Base-by-base conservation (phyloP, 2,113 vertebrate species). In the Gnathochromis pfefferi region DNA sequence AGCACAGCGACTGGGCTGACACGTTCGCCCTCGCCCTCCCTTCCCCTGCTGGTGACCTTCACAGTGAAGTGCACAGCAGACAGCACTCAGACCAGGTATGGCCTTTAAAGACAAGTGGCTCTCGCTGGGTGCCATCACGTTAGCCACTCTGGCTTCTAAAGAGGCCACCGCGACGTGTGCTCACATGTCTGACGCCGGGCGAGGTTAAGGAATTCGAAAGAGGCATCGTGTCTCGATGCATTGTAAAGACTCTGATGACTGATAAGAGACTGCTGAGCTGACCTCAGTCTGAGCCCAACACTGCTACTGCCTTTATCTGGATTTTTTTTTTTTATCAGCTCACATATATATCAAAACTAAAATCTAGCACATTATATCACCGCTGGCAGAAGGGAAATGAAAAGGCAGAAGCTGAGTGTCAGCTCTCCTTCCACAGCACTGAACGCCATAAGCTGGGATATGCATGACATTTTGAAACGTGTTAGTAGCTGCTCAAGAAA, bases 101-200 rank as follows among this genome's bases (percentile, higher is more conserved):
- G 94, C 91, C 91, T 95, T 96, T 94, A 88, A 90, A 93, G 91
- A 93, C 91, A 94, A 94, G 91, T 87, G 90, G 85, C 85, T 90
- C 93, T 91, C 23, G 33, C 89, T 40, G 90, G 78, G 93, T 51
- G 45, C 60, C 81, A 33, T 80, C 47, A 83, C 85, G 78, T 87
- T 55, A 85, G 92, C 82, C 86, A 80, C 90, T 89, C 85, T 87
- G 79, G 78, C 83, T 84, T 81, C 63, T 51, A 21, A 65, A 75
- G 78, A 92, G 70, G 85, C 14, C 33, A 87, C 53, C 10, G 35
- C 53, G 80, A 73, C 14, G 53, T 78, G 70, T 33, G 60, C 85
- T 55, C 84, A 33, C 53, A 21, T 84, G 88, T 51, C 82, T 78
- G 49, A 88, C 4, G 58, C 55, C 53, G 13, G 3, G 53, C 65